A percentile compares a stretch with the other conserved stretches of the same genome.
These are phyloP conservation scores for Seira ritae DNA, from an alignment of 2,888 invertebrate species.

Conservation along the genomic window DNA sequence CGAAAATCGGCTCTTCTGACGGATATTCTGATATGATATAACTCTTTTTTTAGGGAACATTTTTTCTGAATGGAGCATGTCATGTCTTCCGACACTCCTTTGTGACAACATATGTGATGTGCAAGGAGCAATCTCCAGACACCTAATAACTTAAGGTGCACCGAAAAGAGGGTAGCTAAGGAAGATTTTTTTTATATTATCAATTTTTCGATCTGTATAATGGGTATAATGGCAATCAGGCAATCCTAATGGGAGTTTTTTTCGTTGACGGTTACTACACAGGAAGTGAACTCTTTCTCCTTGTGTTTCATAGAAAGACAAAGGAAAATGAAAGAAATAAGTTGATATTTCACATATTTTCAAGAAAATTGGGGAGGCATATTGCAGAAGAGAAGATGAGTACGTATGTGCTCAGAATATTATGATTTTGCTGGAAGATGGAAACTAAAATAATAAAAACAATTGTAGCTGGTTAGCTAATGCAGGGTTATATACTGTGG, in stretches of 20 bases:
- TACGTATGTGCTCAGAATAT: background rate
- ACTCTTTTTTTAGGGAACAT: constrained; percentile 7
- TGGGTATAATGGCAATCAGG: constrained; percentile 44
- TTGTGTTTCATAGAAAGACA: background rate
- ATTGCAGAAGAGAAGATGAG: background rate
- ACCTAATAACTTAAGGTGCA: constrained; percentile 44
- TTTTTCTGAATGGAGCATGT: constrained; percentile 44
- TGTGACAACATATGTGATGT: constrained; percentile 46
- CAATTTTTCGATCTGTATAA: constrained; percentile 43
- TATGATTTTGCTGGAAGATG: background rate
- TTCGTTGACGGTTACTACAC: constrained; percentile 44
- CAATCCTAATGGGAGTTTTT: constrained; percentile 26
- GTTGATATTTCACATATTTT: background rate
- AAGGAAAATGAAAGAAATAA: background rate
- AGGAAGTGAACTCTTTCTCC: constrained; percentile 39
- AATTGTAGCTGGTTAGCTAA: background rate
- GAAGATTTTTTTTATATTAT: constrained; percentile 37
- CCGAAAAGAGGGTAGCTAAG: constrained; percentile 13
- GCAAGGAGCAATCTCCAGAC: constrained; percentile 41
- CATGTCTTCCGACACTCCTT: constrained; percentile 50
- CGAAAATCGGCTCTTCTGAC: no score
- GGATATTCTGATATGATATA: no score
- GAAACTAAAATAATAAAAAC: background rate
- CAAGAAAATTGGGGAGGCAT: background rate
- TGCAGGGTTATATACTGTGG: background rate